These are phyloP conservation scores for Caenorhabditis sp. DNA, from an alignment of 2,888 invertebrate genomes.

Conservation along the genomic window DNA sequence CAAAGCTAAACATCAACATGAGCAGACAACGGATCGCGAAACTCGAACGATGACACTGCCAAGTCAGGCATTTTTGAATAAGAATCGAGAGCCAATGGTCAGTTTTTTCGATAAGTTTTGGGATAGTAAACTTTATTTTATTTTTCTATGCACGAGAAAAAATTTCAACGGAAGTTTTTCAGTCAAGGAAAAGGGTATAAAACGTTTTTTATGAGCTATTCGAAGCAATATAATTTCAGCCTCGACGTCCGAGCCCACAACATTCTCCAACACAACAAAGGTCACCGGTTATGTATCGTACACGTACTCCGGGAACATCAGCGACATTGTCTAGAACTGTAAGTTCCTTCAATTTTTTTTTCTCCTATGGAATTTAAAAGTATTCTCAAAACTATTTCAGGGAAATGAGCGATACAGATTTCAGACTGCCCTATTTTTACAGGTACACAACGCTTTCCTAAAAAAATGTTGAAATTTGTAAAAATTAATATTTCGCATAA, in stretches of 20 bases:
- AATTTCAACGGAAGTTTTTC: too few species aligned
- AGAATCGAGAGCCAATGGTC: constrained; percentile 23
- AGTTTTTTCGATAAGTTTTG: too few species aligned
- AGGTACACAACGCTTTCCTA: too few species aligned
- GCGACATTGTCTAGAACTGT: constrained; percentile 24
- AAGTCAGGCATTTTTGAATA: constrained; percentile 34
- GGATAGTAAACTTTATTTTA: too few species aligned
- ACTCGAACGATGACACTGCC: constrained; percentile 18
- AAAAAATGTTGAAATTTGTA: too few species aligned
- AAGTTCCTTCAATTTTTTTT: not conserved
- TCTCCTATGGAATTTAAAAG: not conserved
- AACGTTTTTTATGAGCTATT: not conserved
- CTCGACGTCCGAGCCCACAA: not conserved
- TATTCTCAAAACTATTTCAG: constrained; percentile 25
- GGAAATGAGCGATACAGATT: constrained; percentile 37
- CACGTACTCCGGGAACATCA: constrained; percentile 9
- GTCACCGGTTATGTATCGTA: constrained; percentile 19
- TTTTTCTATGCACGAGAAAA: too few species aligned
- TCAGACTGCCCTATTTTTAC: constrained; percentile 36
- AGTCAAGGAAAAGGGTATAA: too few species aligned
- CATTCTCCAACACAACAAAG: not conserved
- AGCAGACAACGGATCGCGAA: constrained; percentile 11
- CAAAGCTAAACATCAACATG: constrained; percentile 56
- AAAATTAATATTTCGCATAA: constrained; percentile 7
- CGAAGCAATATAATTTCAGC: constrained; percentile 1